Evolutionary conservation across 2,888 invertebrate genomes (phyloP).

Genomic region (Chalcis sispes): DNA sequence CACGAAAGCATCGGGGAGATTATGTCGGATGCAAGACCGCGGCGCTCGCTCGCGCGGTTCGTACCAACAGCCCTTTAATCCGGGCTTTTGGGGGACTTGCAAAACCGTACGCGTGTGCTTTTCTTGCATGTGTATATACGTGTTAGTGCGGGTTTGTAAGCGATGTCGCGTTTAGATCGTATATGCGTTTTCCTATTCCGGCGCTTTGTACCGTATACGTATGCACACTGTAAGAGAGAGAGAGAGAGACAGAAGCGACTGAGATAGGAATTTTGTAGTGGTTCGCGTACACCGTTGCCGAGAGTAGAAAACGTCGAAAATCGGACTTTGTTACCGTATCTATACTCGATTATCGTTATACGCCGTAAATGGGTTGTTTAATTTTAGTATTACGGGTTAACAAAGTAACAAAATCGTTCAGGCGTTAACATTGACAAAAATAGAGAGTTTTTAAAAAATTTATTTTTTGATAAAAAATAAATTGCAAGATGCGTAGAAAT

Average conservation of each 20-base stretch:
- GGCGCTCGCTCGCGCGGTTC: too few relatives aligned
- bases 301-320: constrained; percentile 5
- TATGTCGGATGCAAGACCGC: constrained; percentile 30
- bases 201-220: not conserved
- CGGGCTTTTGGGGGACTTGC: constrained; percentile 36
- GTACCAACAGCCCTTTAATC: constrained; percentile 41
- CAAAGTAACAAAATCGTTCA: too few relatives aligned
- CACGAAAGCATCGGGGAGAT: constrained; percentile 26
- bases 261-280: too few relatives aligned
- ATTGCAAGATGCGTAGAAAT: too few relatives aligned
- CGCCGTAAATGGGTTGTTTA: too few relatives aligned
- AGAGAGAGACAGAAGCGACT: not conserved
- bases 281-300: not conserved
- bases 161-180: constrained; percentile 29
- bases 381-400: too few relatives aligned
- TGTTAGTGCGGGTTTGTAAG: not conserved
- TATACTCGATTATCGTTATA: too few relatives aligned
- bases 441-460: too few relatives aligned
- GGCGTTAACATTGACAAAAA: too few relatives aligned
- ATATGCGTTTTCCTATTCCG: not conserved
- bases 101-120: constrained; percentile 8
- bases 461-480: too few relatives aligned
- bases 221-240: too few relatives aligned
- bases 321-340: constrained; percentile 20
- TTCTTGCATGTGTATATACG: not conserved